A percentile compares a stretch with the other conserved stretches of the same genome.
Conservation (phyloP, 1,140 invertebrate genomes). For the Neodiprion fabricii region DNA sequence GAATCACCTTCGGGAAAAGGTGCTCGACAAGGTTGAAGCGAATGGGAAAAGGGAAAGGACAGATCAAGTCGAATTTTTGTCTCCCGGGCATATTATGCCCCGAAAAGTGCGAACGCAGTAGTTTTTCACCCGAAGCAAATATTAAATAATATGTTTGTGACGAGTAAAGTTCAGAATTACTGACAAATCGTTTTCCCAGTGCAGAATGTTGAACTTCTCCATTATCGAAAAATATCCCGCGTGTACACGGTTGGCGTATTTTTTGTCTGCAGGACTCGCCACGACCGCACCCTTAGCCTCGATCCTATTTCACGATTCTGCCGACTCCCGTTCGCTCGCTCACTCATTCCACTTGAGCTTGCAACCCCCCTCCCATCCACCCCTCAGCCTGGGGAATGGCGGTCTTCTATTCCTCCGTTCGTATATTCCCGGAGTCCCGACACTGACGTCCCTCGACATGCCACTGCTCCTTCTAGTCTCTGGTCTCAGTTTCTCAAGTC, state of each 20-base stretch:
- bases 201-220: too few species aligned
- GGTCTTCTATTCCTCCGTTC: slow-evolving; percentile 41
- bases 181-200: background rate
- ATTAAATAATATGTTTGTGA: background rate
- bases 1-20: slow-evolving; percentile 35
- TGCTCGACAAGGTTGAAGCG: background rate
- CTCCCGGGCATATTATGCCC: background rate
- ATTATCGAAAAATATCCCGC: too few species aligned
- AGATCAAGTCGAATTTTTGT: too few species aligned
- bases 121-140: background rate
- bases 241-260: too few species aligned
- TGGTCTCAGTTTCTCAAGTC: background rate
- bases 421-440: slow-evolving; percentile 37
- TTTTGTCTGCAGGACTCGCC: background rate
- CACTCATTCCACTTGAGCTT: slow-evolving; percentile 10
- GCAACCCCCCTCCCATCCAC: background rate
- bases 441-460: slow-evolving; percentile 48
- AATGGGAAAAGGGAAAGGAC: too few species aligned
- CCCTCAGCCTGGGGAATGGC: slow-evolving; percentile 3
- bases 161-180: background rate
- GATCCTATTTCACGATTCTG: slow-evolving; percentile 7
- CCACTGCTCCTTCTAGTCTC: background rate
- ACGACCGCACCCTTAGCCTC: background rate
- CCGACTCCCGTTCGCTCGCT: background rate
- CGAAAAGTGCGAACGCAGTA: background rate